Percentiles rank a stretch among this genome's conserved stretches.
Evolutionary conservation across 2,113 vertebrate genomes (phyloP).

Genomic region (Crypturellus undulatus): DNA sequence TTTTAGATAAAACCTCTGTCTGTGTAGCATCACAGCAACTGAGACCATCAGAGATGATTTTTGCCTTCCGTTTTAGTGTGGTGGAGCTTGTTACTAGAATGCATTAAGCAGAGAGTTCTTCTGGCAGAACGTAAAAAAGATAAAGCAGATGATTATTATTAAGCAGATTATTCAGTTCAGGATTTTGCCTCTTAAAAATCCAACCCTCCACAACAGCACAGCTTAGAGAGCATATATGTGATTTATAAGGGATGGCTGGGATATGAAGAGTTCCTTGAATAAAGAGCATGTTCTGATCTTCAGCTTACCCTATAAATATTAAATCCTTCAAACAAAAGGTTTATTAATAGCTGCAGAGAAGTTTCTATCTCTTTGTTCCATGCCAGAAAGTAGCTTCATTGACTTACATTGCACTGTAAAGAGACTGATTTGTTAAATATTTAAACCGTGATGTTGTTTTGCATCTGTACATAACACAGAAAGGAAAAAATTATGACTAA

Average conservation of each 20-base stretch:
- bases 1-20: neutral
- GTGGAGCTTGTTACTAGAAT: neutral
- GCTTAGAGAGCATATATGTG: neutral
- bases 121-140: too few species aligned
- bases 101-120: neutral
- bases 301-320: neutral
- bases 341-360: neutral
- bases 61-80: neutral
- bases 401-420: neutral
- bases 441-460: neutral
- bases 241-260: neutral
- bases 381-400: neutral
- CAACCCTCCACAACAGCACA: conserved; percentile 3
- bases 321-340: neutral
- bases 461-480: neutral
- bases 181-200: too few species aligned
- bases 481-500: neutral
- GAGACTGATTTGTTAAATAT: neutral
- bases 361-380: neutral
- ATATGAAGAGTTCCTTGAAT: neutral
- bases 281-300: neutral
- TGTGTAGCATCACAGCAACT: neutral
- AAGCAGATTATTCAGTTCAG: too few species aligned
- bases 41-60: neutral
- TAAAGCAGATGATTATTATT: too few species aligned